Evolutionary conservation across 92 coral and sea anemone species (phyloP), one percentile per base, ranked within the genome.

Genomic region (Paramuricea clavata): DNA sequence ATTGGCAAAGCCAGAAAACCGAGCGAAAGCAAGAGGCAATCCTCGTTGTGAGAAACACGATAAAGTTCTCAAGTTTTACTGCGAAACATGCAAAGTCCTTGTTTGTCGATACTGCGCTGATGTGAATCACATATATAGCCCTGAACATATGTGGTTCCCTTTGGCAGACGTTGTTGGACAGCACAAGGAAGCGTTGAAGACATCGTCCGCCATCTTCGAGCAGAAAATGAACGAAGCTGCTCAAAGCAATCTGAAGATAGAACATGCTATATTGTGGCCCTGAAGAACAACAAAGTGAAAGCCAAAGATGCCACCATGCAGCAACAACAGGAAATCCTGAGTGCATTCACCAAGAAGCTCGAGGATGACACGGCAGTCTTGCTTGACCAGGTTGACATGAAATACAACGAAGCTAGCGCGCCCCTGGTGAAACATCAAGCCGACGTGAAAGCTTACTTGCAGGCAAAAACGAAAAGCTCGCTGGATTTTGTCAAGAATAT

Each of bases 301-400:
- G 80, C 34, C 0, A 74, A 26, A 49, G 80, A 74, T 17, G 61
- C 54, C 34, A 74, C 43, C 61, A 74, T 2, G 35, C 57, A 74
- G 34, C 80, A 43, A 74, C 52, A 42, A 49, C 25, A 74, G 43
- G 26, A 39, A 19, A 74, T 74, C 56, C 30, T 74, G 32, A 43
- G 16, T 41, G 56, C 80, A 25, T 74, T 74, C 22, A 43, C 54
- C 34, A 26, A 42, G 34, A 74, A 36, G 30, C 80, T 74, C 56
- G 80, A 74, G 56, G 36, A 47, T 3, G 32, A 43, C 42, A 49
- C 61, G 52, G 13, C 34, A 5, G 27, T 47, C 72, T 56, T 81
- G 72, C 35, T 81, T n/a, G 72, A 62, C 76, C 39, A 65, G 42
- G 86, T 81, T 12, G 86, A 81, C 43, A 69, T 31, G 49, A 62